Conservation (phyloP, 92 coral and sea anemone species). For the Pocillopora meandrina region DNA sequence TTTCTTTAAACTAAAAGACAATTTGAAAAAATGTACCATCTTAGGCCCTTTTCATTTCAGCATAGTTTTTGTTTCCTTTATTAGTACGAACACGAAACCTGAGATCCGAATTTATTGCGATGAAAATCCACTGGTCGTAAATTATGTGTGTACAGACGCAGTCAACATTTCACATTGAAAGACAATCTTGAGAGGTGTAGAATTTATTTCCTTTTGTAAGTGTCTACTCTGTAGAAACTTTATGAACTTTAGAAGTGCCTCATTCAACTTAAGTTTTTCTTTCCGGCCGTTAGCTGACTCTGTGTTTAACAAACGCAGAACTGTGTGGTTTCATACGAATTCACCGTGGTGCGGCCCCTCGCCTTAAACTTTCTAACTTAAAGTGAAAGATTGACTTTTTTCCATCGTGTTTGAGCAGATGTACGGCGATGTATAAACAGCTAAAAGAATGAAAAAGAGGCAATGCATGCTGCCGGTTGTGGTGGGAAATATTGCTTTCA, state of each 20-base stretch:
- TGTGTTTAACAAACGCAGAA: neutral
- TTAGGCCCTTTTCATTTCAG: too few species aligned
- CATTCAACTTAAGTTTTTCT: neutral
- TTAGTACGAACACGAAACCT: too few species aligned
- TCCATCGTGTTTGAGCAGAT: slow-evolving; percentile 13
- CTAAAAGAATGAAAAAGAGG: neutral
- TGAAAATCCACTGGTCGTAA: neutral
- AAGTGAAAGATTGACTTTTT: neutral
- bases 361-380: neutral
- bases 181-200: neutral
- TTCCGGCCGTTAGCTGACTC: slow-evolving; percentile 6
- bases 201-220: neutral
- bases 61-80: too few species aligned
- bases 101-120: neutral
- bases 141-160: neutral
- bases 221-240: slow-evolving; percentile 14
- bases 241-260: slow-evolving; percentile 20
- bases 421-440: slow-evolving; percentile 23
- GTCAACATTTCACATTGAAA: slow-evolving; percentile 4
- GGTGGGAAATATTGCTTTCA: neutral
- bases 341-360: neutral
- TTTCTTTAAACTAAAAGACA: too few species aligned
- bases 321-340: neutral
- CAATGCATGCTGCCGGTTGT: neutral
- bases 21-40: too few species aligned